Evolutionary conservation across 2,113 vertebrate genomes (phyloP), one percentile per base, ranked within the genome.

Genomic region (Hydrolagus affinis): DNA sequence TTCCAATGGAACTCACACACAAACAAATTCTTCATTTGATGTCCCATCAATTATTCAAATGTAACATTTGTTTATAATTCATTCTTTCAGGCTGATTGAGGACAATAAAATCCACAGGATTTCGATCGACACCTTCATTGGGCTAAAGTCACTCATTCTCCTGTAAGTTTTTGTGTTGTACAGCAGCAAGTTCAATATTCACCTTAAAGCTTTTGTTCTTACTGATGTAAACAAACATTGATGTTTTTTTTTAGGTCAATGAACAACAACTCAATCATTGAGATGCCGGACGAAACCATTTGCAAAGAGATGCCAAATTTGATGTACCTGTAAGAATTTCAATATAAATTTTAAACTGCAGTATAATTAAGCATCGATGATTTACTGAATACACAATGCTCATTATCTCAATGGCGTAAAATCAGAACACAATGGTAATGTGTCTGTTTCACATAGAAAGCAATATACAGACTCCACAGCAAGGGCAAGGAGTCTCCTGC

Each of bases 261-360:
- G 90, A 89, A 97, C 92, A 95, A 98, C 89, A 99, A 99, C 86
- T 92, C 94, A 85, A 91, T 99, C 86, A 86, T 88, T 75, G 90
- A 3, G 73, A 87, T 95, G 78, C 94, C 94, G 71, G 91, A 94
- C 88, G 89, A 94, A 87, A 89, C 92, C 88, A 91, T 99, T 71
- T 99, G 97, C 87, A 93, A 90, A 72, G 90, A 97, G 88, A 97
- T 98, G 96, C 95, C 97, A 9, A 91, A 89, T 74, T 89, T 99
- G 69, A 96, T 95, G 73, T 99, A 97, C 97, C 91, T 98, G 97
- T 99, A 92, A 96, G 97, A 96, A 73, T 4, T 17, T 87, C 32
- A 75, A 9, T 75, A 56, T 21, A 21, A 56, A 75, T 14, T 75
- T 44, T 21, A 10, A 75, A n/a, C 32, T 75, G 32, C 73, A 75